These are phyloP conservation scores for Cherax destructor DNA, from an alignment of 1,140 invertebrate genomes.

Conservation along the genomic window DNA sequence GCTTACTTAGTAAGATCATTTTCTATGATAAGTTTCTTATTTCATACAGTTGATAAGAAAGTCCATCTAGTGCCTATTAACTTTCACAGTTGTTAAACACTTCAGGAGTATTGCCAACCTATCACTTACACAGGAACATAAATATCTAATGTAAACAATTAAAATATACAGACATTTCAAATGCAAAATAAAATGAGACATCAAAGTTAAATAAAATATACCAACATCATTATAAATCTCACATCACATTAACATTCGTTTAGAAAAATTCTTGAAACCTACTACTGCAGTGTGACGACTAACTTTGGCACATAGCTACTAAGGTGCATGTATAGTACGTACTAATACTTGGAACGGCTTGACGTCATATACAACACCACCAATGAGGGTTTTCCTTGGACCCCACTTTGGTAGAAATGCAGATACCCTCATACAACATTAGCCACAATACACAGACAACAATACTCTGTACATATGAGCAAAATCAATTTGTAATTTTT, in stretches of 20 bases:
- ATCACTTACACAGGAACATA: not conserved
- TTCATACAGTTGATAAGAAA: not conserved
- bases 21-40: not conserved
- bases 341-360: constrained; percentile 67
- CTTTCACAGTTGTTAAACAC: not conserved
- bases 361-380: constrained; percentile 42
- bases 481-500: constrained; percentile 55
- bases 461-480: constrained; percentile 65
- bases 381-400: constrained; percentile 20
- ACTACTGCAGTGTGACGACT: constrained; percentile 51
- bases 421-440: constrained; percentile 42
- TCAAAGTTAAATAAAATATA: constrained; percentile 14
- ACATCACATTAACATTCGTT: constrained; percentile 15
- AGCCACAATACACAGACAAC: constrained; percentile 41
- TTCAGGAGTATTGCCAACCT: not conserved
- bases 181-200: not conserved
- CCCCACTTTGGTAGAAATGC: constrained; percentile 39
- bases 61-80: not conserved
- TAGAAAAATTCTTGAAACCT: constrained; percentile 58
- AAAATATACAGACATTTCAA: constrained; percentile 11
- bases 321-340: constrained; percentile 51
- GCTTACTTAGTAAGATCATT: not conserved
- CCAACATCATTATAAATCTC: constrained; percentile 14
- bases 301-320: constrained; percentile 66
- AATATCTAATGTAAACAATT: not conserved